Conservation (phyloP, 2,888 invertebrate genomes). For the Caenorhabditis drosophilae region DNA sequence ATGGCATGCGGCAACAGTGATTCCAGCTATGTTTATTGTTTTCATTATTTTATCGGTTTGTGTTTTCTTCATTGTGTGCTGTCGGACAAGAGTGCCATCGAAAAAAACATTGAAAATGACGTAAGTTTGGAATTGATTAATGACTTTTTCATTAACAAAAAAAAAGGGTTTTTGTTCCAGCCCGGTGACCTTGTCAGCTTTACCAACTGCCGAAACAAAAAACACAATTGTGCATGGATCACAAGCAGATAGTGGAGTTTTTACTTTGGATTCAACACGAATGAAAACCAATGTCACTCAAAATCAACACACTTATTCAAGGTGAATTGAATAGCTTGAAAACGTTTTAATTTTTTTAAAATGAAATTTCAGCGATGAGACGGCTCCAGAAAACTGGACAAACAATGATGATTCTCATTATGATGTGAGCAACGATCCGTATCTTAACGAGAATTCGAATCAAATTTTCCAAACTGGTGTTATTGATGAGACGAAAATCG, state of each 20-base stretch:
- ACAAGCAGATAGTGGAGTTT: conserved; percentile 59
- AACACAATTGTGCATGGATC: conserved; percentile 56
- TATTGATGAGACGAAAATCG: conserved; percentile 4
- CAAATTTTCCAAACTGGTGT: conserved; percentile 25
- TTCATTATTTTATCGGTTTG: conserved; percentile 30
- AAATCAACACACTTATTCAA: conserved; percentile 31
- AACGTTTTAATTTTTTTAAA: background rate
- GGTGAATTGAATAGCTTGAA: conserved; percentile 11
- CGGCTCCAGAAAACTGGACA: conserved; percentile 40
- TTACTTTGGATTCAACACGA: conserved; percentile 48
- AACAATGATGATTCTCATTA: conserved; percentile 22
- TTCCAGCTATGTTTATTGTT: conserved; percentile 36
- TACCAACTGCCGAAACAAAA: conserved; percentile 47
- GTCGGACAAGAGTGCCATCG: conserved; percentile 25
- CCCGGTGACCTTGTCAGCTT: conserved; percentile 15
- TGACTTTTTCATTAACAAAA: background rate
- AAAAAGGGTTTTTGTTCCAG: conserved; percentile 6
- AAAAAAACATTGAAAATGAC: conserved; percentile 28
- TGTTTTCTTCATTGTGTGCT: conserved; percentile 43
- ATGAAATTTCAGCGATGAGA: conserved; percentile 33
- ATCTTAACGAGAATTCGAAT: conserved; percentile 20
- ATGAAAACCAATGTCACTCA: conserved; percentile 11
- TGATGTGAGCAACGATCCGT: conserved; percentile 36
- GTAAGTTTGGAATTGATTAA: conserved; percentile 11
- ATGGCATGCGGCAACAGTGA: conserved; percentile 15